Base-by-base conservation (phyloP, 2,888 invertebrate genomes). In the Dicycla oo region DNA sequence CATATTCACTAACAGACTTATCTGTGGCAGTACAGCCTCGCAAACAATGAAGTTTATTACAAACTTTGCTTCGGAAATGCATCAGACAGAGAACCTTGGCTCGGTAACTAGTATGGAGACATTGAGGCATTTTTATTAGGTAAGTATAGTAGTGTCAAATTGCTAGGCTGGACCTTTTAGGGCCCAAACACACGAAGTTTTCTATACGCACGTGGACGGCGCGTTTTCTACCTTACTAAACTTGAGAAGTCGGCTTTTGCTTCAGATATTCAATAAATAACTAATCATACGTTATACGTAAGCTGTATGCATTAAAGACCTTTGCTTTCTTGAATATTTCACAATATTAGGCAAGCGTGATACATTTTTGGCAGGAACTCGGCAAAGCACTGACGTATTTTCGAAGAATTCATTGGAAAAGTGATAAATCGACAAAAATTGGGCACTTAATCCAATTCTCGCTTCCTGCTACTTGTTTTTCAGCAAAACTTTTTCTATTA, bases 31-130 rank as follows among this genome's bases (percentile, higher is more conserved):
- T 43, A 23, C 54, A 65, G n/a, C 30, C n/a, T 30, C n/a, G 56
- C n/a, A 47, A 18, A 61, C 51, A 66, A 62, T 66, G 26, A 62
- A 64, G 54, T 71, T 76, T 54, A 54, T 38, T 47, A 34, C 49
- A 30, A 64, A 53, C 20, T 60, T 49, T 60, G 23, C 43, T 60
- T 64, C 30, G 38, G 23, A 30, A 57, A 77, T 75, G 56, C 61
- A 69, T 40, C 30, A 56, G 34, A 43, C 18, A 10, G 18, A 38
- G 74, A 45, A 40, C 23, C 23, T 54, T 38, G 15, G 2, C 15
- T 30, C 23, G 34, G 30, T 38, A 30, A n/a, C 18, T 23, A 3
- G 10, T 43, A 40, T 18, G 26, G 34, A 18, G 30, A 45, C 57
- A 47, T 47, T 38, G 3, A 62, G 3, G 23, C 13, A 3, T 58